Evolutionary conservation across 1,140 invertebrate species (phyloP).

Genomic region (Aphelenchoides besseyi): DNA sequence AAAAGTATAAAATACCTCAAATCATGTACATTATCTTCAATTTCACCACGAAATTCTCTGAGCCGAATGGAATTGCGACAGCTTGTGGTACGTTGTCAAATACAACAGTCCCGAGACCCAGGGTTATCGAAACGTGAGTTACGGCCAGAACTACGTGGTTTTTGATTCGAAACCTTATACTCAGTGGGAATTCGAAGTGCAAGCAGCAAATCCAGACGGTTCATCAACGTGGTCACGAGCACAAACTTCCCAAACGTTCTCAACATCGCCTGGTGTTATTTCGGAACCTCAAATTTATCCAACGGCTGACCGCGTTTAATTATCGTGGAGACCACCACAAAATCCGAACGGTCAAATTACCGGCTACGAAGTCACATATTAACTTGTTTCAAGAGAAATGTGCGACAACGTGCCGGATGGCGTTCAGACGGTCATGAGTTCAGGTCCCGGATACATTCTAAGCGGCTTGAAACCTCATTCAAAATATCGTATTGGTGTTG

Average conservation of each 20-base stretch:
- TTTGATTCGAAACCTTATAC: conserved; percentile 62
- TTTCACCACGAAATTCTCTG: no score
- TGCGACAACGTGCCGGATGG: conserved; percentile 49
- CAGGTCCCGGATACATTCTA: conserved; percentile 49
- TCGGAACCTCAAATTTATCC: conserved; percentile 53
- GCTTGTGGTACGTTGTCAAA: conserved; percentile 61
- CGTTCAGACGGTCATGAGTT: conserved; percentile 40
- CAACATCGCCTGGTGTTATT: conserved; percentile 58
- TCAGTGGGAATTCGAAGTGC: conserved; percentile 60
- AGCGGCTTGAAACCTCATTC: conserved; percentile 60
- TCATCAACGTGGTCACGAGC: conserved; percentile 54
- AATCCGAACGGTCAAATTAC: conserved; percentile 60
- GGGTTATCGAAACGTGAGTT: conserved; percentile 57
- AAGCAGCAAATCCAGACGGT: conserved; percentile 60
- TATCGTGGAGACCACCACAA: conserved; percentile 57
- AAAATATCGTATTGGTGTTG: conserved; percentile 60
- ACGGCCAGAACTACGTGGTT: conserved; percentile 51
- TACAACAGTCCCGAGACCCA: conserved; percentile 58
- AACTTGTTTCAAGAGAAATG: conserved; percentile 61
- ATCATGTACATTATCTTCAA: no score
- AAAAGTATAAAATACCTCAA: no score
- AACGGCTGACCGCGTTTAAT: conserved; percentile 55
- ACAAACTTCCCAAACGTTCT: conserved; percentile 53
- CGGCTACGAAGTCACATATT: conserved; percentile 61
- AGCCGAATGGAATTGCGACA: conserved; percentile 61